Base-by-base conservation (phyloP, 2,888 invertebrate species). In the Ashinkailepas kermadecensis region DNA sequence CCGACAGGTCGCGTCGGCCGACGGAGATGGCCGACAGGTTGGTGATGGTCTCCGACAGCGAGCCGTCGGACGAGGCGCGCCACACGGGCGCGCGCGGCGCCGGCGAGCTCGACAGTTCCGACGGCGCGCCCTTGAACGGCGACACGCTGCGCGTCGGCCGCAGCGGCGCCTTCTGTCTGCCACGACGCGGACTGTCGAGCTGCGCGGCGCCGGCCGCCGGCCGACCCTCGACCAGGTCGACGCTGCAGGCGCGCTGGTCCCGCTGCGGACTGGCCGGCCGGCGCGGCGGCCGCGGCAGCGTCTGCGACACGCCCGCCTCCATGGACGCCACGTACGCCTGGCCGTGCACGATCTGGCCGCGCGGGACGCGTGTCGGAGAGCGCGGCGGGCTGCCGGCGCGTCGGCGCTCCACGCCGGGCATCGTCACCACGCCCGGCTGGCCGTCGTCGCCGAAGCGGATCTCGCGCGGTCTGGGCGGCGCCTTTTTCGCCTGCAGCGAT, bases 11-110 rank as follows among this genome's bases (percentile, higher is more conserved):
- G n/a, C 54, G 54, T 4, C 70, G 4, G 56, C 74, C 21, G 18
- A 54, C 54, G 21, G 74, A 54, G 15, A 74, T 13, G 9, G 54
- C 56, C 10, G 74, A 74, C 74, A 74, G 11, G 18, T 74, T 54
- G 21, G 74, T 74, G 54, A 74, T 18, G 15, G 74, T 74, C 74
- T 74, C 74, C 10, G 74, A 56, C 4, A 74, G 74, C 11, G 74
- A 74, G 54, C 54, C 74, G 21, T 74, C 74, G 10, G 74, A 74
- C 10, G 54, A 54, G 21, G 74, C 56, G 15, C 74, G 7, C 74
- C 74, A 74, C 21, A 74, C 21, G 21, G 74, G 74, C 21, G 74
- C 74, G 21, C 74, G 74, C 21, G 74, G 74, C 54, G 74, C 74
- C 21, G 74, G 74, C 21, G 74, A 74, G 56, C 74, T 74, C 10